Conservation (phyloP, 2,888 invertebrate genomes). For the Buathra laborator region DNA sequence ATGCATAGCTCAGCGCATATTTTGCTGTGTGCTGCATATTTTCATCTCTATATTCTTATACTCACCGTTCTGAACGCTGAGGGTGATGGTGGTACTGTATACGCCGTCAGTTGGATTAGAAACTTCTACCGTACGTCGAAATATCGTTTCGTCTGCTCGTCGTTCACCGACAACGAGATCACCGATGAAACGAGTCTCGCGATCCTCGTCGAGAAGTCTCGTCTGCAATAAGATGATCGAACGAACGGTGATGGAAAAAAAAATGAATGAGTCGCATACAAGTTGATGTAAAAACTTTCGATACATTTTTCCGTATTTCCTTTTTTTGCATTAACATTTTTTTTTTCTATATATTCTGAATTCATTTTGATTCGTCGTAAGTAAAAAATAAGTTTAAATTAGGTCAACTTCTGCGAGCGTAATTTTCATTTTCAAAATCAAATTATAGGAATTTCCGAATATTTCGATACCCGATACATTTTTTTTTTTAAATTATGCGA, state of each 20-base stretch:
- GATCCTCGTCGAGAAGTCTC: constrained; percentile 66
- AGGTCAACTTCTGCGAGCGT: neutral
- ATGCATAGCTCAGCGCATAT: neutral
- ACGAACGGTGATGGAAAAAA: neutral
- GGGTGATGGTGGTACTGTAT: constrained; percentile 75
- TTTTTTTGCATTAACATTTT: constrained; percentile 3
- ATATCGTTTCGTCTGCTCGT: constrained; percentile 80
- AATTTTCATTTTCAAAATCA: neutral
- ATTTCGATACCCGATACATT: neutral
- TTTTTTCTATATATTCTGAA: neutral
- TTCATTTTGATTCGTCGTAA: neutral
- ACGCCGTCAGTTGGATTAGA: constrained; percentile 79
- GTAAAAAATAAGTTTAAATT: neutral
- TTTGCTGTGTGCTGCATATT: constrained; percentile 3
- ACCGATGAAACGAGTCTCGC: constrained; percentile 78
- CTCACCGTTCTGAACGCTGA: constrained; percentile 79
- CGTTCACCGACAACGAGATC: constrained; percentile 79
- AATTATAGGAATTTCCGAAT: neutral
- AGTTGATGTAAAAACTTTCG: neutral
- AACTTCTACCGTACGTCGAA: constrained; percentile 79
- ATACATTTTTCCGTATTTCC: neutral
- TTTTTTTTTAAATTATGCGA: neutral
- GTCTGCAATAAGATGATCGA: constrained; percentile 45
- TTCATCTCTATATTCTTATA: constrained; percentile 7
- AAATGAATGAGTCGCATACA: neutral